Percentiles rank a stretch among this genome's conserved stretches.
Conservation (phyloP, 2,113 vertebrate genomes). For the Tragelaphus strepsiceros region DNA sequence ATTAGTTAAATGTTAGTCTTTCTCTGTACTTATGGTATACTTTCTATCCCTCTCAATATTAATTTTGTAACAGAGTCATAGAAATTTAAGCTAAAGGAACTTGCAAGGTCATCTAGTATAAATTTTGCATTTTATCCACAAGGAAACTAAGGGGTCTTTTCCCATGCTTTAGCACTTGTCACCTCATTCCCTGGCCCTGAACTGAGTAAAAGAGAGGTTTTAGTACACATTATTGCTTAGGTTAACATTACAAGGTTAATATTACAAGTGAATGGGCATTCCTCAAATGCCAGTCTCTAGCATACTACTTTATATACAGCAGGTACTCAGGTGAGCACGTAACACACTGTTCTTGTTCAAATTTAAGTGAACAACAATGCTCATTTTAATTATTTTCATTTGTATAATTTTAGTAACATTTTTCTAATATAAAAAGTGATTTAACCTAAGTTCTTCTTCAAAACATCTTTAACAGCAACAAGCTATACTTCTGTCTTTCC, state of each 20-base stretch:
- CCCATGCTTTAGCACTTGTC: background rate
- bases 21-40: background rate
- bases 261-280: slow-evolving; percentile 39
- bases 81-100: slow-evolving; percentile 48
- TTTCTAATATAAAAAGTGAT: slow-evolving; percentile 31
- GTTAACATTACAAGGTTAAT: slow-evolving; percentile 35
- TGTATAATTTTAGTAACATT: slow-evolving; percentile 3
- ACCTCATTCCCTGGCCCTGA: background rate
- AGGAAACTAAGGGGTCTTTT: slow-evolving; percentile 26
- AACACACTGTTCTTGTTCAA: slow-evolving; percentile 23
- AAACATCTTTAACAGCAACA: background rate
- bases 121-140: slow-evolving; percentile 30
- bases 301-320: background rate
- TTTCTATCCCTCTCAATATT: slow-evolving; percentile 44
- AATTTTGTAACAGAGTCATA: slow-evolving; percentile 19
- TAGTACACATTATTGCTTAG: slow-evolving; percentile 16
- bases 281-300: slow-evolving; percentile 33
- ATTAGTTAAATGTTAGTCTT: slow-evolving; percentile 19
- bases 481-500: background rate
- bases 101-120: slow-evolving; percentile 15
- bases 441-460: background rate
- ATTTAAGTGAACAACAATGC: slow-evolving; percentile 10
- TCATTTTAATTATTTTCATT: slow-evolving; percentile 18
- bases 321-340: background rate
- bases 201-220: slow-evolving; percentile 18